Conservation (phyloP, 35 echinoderm and acorn worm genomes). For the Diadema setosum region DNA sequence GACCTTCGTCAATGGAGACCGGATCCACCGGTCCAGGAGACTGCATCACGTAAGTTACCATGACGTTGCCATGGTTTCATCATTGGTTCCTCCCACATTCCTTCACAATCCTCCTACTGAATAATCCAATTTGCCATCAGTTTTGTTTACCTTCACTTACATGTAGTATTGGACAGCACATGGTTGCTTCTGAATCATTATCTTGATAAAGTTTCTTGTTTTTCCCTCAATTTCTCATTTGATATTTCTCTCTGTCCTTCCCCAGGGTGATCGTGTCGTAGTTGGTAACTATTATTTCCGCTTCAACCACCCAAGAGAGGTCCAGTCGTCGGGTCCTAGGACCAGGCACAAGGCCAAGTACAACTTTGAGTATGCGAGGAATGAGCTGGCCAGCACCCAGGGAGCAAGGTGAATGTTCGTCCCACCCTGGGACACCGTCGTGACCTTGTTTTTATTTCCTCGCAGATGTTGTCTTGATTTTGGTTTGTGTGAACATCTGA, state of each 20-base stretch:
- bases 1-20: slow-evolving; percentile 63
- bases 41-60: slow-evolving; percentile 64
- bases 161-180: not conserved
- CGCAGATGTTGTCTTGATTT: too few species aligned
- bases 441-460: too few species aligned
- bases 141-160: not conserved
- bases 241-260: not conserved
- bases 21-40: not conserved
- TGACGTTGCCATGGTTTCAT: not conserved
- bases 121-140: not conserved
- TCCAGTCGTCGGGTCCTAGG: slow-evolving; percentile 11
- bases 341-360: not conserved
- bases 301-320: slow-evolving; percentile 83
- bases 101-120: not conserved
- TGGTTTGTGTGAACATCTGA: too few species aligned
- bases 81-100: not conserved
- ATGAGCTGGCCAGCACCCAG: slow-evolving; percentile 83
- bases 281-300: slow-evolving; percentile 95
- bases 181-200: not conserved
- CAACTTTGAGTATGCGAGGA: slow-evolving; percentile 87
- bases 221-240: not conserved
- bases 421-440: too few species aligned
- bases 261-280: slow-evolving; percentile 86
- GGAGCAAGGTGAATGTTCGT: slow-evolving; percentile 80
- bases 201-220: not conserved